These are phyloP conservation scores for Chondrosia reniformis DNA, from an alignment of 37 sponge, comb jelly and placozoan genomes.

Conservation along the genomic window DNA sequence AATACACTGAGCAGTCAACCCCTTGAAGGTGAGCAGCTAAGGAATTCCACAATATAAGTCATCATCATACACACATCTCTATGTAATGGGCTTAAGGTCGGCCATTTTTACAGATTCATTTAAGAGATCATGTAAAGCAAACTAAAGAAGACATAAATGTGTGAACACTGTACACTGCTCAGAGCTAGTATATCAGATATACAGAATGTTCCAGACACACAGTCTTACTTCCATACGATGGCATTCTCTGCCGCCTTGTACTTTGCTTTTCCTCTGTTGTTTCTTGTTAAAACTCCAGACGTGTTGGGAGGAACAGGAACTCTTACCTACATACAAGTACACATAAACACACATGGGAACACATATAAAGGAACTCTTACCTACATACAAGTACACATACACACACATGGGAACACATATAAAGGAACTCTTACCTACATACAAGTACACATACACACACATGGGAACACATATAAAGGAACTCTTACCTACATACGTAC, in stretches of 20 bases:
- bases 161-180: no score
- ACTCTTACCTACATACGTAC: neutral
- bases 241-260: constrained; percentile 90
- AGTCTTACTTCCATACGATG: constrained; percentile 90
- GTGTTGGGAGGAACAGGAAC: constrained; percentile 90
- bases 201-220: neutral
- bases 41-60: no score
- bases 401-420: neutral
- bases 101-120: neutral
- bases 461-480: neutral
- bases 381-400: neutral
- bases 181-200: no score
- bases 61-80: no score
- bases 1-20: no score
- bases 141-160: no score
- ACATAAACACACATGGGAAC: neutral
- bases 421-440: neutral
- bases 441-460: constrained; percentile 3
- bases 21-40: no score
- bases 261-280: constrained; percentile 75
- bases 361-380: neutral
- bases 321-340: constrained; percentile 34
- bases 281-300: constrained; percentile 69
- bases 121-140: neutral
- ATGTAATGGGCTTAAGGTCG: no score